phyloP scores from a whole-genome alignment of 2,113 vertebrate genomes.

The Callocephalon fimbriatum region DNA sequence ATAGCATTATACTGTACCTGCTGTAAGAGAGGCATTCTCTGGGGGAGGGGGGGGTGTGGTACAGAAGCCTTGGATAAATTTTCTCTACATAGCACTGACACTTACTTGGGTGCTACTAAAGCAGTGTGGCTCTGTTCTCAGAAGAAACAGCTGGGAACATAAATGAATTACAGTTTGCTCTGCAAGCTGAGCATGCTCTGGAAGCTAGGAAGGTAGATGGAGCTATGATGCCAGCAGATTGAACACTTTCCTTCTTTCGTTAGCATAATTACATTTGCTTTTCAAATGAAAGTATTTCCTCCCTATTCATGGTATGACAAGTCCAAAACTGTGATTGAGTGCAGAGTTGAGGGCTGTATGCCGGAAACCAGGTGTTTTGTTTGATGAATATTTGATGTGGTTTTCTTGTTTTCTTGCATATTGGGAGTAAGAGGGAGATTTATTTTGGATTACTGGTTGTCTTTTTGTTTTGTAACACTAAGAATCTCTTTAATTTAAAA shows the following conservation, averaged over 20 bases:
- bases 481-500: neutral
- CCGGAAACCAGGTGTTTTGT: neutral
- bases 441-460: neutral
- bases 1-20: neutral
- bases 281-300: conserved; percentile 43
- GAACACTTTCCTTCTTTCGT: conserved; percentile 9
- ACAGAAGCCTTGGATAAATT: neutral
- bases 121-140: neutral
- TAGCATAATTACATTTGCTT: conserved; percentile 16
- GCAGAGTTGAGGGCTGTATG: neutral
- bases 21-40: neutral
- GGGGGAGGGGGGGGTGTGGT: no score
- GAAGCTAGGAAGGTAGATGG: neutral
- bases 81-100: neutral
- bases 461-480: neutral
- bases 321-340: neutral
- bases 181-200: neutral
- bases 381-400: neutral
- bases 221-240: neutral
- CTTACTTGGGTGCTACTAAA: neutral
- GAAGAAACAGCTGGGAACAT: neutral
- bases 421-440: neutral
- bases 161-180: neutral
- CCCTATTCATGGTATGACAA: neutral
- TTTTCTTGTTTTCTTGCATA: neutral